Evolutionary conservation across 2,113 vertebrate genomes (phyloP), one percentile per base, ranked within the genome.

Genomic region (Tapirus terrestris): DNA sequence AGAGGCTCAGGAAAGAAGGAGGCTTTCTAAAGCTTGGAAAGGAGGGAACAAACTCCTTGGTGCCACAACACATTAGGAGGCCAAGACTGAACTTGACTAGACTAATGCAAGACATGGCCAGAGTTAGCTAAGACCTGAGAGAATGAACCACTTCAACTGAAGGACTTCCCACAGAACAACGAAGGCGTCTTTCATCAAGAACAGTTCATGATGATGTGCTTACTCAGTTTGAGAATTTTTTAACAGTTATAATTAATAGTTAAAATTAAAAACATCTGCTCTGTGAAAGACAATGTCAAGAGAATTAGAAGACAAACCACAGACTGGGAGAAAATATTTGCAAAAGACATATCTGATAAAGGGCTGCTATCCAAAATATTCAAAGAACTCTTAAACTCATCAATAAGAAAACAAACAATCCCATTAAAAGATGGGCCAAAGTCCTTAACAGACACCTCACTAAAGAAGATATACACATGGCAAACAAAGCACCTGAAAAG

Each of bases 161-260:
- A 65, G 17, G 70, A 20, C n/a, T 18, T 39, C 43, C 27, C 20
- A 23, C 31, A 51, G 17, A 75, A 81, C 4, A 27, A 27, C 12
- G 18, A 48, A 23, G 51, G 18, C 3, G 0, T 82, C 75, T 92
- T 82, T 65, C 56, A 56, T 79, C 82, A 65, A 63, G 45, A 89
- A 73, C 7, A 60, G 25, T n/a, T 89, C 39, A 29, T 51, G 45
- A 36, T 20, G 23, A 21, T 83, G 18, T 65, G 58, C 65, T 27
- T 73, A 83, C 63, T 81, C 60, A 48, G 60, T 89, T 16, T 58
- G 56, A 95, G 58, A 93, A 76, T 56, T 70, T 86, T 83, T 87
- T 82, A 76, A 36, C 60, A 43, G 60, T 31, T 94, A 56, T 72
- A 97, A 56, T 92, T 89, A 86, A 94, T 45, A 80, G 61, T 6